Evolutionary conservation across 2,888 invertebrate genomes (phyloP).

Genomic region (Drosophila gaucha): DNA sequence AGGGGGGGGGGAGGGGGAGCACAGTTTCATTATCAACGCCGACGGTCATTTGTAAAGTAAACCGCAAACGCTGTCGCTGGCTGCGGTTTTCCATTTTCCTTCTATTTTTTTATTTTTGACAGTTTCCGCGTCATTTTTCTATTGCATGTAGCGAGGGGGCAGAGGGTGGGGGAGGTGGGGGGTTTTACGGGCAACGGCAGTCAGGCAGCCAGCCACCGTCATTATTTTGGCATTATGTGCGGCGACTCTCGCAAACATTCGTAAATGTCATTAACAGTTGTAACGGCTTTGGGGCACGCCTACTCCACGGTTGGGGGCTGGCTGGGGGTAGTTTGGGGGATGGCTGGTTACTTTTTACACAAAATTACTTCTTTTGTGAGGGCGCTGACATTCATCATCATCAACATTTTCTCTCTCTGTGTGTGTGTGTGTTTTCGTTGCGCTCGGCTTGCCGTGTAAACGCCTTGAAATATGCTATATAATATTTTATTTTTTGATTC

Average conservation of each 20-base stretch:
- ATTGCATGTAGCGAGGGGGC: conserved; percentile 38
- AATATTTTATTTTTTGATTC: conserved; percentile 63
- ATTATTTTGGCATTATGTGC: conserved; percentile 77
- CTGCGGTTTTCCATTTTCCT: conserved; percentile 45
- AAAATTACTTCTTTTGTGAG: conserved; percentile 79
- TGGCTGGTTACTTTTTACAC: conserved; percentile 58
- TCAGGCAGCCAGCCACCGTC: conserved; percentile 48
- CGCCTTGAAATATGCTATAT: conserved; percentile 71
- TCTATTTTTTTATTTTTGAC: conserved; percentile 47
- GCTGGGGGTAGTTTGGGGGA: conserved; percentile 5
- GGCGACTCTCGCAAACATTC: conserved; percentile 68
- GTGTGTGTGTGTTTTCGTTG: not conserved
- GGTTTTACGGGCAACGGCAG: conserved; percentile 19
- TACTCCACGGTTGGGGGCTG: conserved; percentile 16
- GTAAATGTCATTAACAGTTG: conserved; percentile 82
- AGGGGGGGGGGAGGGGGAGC: not conserved
- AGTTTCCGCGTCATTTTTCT: conserved; percentile 77
- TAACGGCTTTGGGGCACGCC: conserved; percentile 69
- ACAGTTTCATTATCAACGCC: conserved; percentile 58
- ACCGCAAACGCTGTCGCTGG: conserved; percentile 62
- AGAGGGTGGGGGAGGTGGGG: not conserved
- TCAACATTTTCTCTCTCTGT: conserved; percentile 44
- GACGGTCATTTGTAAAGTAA: conserved; percentile 72
- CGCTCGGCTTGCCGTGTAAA: conserved; percentile 51
- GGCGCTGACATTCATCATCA: conserved; percentile 77